Evolutionary conservation across 2,888 invertebrate genomes (phyloP).

Genomic region (Galeopsomyia nigrocyanea): DNA sequence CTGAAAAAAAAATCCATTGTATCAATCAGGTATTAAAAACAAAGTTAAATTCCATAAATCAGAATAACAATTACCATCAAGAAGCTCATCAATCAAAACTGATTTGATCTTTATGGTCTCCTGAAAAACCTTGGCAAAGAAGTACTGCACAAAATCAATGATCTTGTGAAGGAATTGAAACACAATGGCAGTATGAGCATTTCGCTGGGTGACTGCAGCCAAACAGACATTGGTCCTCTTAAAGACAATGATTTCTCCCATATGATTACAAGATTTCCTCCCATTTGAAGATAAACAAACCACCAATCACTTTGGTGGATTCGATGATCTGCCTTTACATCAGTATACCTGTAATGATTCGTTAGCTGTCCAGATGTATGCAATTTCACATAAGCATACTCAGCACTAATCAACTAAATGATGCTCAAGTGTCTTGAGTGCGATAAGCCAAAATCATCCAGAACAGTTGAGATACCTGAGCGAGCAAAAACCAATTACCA

Average conservation of each 20-base stretch:
- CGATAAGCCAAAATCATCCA: background rate
- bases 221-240: constrained; percentile 99
- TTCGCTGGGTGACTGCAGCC: constrained; percentile 99
- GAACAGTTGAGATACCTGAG: constrained; percentile 2
- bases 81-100: constrained; percentile 97
- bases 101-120: constrained; percentile 99
- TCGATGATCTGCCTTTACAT: too few relatives aligned
- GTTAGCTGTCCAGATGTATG: constrained; percentile 1
- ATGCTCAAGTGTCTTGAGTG: too few relatives aligned
- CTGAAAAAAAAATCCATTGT: constrained; percentile 70
- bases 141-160: constrained; percentile 98
- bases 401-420: too few relatives aligned
- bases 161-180: constrained; percentile 99
- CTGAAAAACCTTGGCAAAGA: constrained; percentile 99
- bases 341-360: background rate
- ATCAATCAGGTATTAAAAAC: background rate
- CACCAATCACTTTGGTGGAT: constrained; percentile 90
- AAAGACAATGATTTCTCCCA: constrained; percentile 99
- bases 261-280: too few relatives aligned
- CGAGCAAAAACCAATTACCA: too few relatives aligned
- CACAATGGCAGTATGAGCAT: constrained; percentile 99
- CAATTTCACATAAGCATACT: too few relatives aligned
- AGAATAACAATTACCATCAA: constrained; percentile 83
- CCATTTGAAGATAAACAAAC: constrained; percentile 99
- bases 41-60: background rate